Percentiles rank a stretch among this genome's conserved stretches.
Conservation (phyloP, 2,888 invertebrate species). For the Ceratothoa steindachneri region DNA sequence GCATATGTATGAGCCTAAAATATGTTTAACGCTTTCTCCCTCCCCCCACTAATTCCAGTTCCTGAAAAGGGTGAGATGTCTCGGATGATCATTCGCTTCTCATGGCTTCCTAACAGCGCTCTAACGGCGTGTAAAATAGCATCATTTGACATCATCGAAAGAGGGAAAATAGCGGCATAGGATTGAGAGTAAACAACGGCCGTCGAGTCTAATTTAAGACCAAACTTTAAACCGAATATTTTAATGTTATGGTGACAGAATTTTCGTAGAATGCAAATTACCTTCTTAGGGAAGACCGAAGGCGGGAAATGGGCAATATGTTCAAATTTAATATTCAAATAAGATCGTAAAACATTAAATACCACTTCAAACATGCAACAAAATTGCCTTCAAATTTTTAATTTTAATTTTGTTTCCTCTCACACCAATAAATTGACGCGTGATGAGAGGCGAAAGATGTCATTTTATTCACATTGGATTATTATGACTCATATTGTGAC, state of each 20-base stretch:
- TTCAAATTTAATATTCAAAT: conserved; percentile 8
- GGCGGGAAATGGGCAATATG: background rate
- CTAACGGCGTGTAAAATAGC: conserved; percentile 7
- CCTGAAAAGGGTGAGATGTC: background rate
- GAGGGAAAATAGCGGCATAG: background rate
- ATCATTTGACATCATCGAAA: conserved; percentile 7
- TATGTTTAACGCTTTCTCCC: conserved; percentile 12
- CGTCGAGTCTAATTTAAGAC: background rate
- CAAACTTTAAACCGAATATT: conserved; percentile 3
- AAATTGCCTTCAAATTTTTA: background rate
- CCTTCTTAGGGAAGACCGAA: background rate
- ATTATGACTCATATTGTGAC: too few relatives aligned
- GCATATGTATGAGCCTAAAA: conserved; percentile 13
- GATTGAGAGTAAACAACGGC: background rate
- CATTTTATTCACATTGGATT: too few relatives aligned
- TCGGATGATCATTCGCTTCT: background rate
- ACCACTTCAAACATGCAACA: conserved; percentile 3
- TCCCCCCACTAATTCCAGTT: conserved; percentile 9
- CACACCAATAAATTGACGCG: background rate
- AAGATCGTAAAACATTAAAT: conserved; percentile 1
- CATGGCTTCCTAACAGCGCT: background rate
- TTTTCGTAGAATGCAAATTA: background rate
- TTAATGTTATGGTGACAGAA: background rate
- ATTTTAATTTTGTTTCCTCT: background rate
- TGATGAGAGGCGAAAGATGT: too few relatives aligned